phyloP scores from a whole-genome alignment of 2,888 invertebrate genomes.

The Drosophila melanosoma region DNA sequence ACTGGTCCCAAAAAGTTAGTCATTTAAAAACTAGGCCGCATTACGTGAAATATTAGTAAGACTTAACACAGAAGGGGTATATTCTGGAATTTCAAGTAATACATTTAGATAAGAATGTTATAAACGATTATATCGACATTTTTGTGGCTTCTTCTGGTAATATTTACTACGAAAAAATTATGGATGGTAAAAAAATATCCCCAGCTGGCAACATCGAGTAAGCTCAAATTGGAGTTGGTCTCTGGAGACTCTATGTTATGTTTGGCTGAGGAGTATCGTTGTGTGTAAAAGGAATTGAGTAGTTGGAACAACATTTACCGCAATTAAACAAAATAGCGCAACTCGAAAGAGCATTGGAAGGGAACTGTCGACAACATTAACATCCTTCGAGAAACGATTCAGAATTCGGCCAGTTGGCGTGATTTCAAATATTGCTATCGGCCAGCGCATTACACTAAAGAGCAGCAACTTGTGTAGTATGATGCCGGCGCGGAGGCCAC shows the following conservation, averaged over 20 bases:
- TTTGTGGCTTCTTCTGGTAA: not conserved
- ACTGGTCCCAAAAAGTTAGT: slow-evolving; percentile 10
- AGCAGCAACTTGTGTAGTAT: slow-evolving; percentile 87
- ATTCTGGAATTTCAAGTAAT: not conserved
- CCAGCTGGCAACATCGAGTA: not conserved
- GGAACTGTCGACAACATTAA: slow-evolving; percentile 87
- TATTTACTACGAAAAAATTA: not conserved
- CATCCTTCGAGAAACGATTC: slow-evolving; percentile 88
- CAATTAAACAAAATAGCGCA: slow-evolving; percentile 84
- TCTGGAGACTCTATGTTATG: not conserved
- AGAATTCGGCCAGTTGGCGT: slow-evolving; percentile 91
- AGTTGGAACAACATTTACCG: slow-evolving; percentile 83
- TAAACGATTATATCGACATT: not conserved
- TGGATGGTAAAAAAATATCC: not conserved
- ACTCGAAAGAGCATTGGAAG: slow-evolving; percentile 85
- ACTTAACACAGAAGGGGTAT: not conserved
- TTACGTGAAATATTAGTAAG: slow-evolving; percentile 13
- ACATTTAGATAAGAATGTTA: not conserved
- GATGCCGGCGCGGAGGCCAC: slow-evolving; percentile 87
- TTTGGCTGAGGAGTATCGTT: not conserved
- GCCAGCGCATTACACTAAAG: slow-evolving; percentile 88
- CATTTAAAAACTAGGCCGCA: slow-evolving; percentile 4
- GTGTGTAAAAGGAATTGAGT: slow-evolving; percentile 7
- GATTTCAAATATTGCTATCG: slow-evolving; percentile 91
- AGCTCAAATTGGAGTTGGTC: not conserved